Evolutionary conservation across 1,140 invertebrate genomes (phyloP).

Genomic region (Solenopsis invicta): DNA sequence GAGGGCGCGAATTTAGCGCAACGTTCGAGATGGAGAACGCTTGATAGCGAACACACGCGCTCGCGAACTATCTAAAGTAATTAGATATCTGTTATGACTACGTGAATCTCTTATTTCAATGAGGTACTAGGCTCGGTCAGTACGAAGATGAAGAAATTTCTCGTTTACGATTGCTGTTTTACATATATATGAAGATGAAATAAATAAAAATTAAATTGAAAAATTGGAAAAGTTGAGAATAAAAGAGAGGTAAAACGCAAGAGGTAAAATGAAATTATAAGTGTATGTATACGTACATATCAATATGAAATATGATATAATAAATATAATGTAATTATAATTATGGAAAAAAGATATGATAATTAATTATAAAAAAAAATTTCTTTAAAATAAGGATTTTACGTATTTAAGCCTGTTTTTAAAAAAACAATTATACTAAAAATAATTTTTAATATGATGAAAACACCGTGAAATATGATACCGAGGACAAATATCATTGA

Average conservation of each 20-base stretch:
- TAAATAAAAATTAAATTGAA: not conserved
- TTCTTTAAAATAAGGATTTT: not conserved
- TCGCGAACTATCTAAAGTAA: conserved; percentile 10
- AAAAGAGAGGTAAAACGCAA: not conserved
- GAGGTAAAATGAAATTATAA: not conserved
- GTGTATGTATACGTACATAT: not conserved
- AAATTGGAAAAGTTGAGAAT: not conserved
- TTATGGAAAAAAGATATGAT: not conserved
- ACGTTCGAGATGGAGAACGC: conserved; percentile 13
- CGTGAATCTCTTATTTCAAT: not conserved
- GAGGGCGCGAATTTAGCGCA: conserved; percentile 38
- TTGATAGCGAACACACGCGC: conserved; percentile 1
- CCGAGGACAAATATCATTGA: not conserved
- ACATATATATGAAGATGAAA: not conserved
- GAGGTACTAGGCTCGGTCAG: not conserved
- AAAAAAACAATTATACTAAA: conserved; percentile 6
- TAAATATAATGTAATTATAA: not conserved
- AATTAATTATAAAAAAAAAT: not conserved
- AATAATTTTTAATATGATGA: not conserved
- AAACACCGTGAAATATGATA: not conserved
- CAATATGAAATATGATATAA: not conserved
- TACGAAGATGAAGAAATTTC: not conserved
- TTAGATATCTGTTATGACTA: not conserved
- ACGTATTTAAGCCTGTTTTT: not conserved
- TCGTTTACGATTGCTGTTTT: not conserved